A percentile compares a stretch with the other conserved stretches of the same genome.
These are phyloP conservation scores for Endotricha flammealis DNA, from an alignment of 2,888 invertebrate genomes.

Conservation along the genomic window DNA sequence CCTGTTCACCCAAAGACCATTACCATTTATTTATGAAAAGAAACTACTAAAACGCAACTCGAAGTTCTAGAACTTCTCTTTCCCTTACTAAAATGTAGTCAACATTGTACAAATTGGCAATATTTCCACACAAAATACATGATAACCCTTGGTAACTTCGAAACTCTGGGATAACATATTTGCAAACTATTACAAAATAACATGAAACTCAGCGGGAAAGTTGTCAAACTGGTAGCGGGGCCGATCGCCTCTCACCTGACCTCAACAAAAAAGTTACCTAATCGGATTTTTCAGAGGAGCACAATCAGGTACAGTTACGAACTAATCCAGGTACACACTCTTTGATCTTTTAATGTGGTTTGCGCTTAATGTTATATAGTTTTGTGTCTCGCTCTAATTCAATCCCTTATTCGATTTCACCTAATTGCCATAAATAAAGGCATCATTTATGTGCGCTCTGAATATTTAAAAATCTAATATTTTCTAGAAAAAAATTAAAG, in stretches of 20 bases:
- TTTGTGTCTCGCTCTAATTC: no score
- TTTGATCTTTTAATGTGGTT: neutral
- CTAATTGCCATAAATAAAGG: no score
- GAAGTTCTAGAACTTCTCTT: no score
- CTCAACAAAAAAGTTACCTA: constrained; percentile 19
- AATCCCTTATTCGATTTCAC: no score
- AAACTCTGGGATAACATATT: constrained; percentile 3
- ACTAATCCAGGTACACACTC: constrained; percentile 10
- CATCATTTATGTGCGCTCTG: no score
- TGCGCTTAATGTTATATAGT: no score
- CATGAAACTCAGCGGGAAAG: constrained; percentile 17
- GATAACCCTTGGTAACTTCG: neutral
- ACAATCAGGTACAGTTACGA: constrained; percentile 18
- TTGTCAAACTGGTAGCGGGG: constrained; percentile 20
- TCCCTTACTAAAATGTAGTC: no score
- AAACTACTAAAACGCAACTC: no score
- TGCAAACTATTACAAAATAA: constrained; percentile 12
- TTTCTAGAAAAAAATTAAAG: constrained; percentile 2
- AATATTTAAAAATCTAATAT: no score
- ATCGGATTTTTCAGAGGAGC: constrained; percentile 19
- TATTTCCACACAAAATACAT: neutral
- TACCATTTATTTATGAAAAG: no score
- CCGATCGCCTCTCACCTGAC: constrained; percentile 20
- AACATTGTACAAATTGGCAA: neutral
- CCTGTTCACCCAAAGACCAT: no score